A percentile compares a stretch with the other conserved stretches of the same genome.
These are phyloP conservation scores for Caenorhabditis auriculariae DNA, from an alignment of 2,888 invertebrate species.

Conservation along the genomic window DNA sequence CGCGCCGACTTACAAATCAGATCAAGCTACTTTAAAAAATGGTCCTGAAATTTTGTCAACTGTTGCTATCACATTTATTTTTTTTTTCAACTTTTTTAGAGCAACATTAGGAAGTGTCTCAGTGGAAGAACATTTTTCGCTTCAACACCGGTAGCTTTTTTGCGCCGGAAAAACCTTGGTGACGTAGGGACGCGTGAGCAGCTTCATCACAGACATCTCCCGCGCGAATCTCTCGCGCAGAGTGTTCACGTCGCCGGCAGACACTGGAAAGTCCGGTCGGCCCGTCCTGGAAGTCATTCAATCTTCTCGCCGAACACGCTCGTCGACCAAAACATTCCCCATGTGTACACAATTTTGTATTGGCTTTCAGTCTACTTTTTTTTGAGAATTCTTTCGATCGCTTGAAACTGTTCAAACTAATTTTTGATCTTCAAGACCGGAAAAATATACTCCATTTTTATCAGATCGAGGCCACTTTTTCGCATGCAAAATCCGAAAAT, in stretches of 20 bases:
- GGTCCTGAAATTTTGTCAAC: too few relatives aligned
- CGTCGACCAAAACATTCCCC: background rate
- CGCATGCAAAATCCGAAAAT: too few relatives aligned
- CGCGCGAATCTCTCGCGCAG: constrained; percentile 46
- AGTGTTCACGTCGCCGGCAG: constrained; percentile 31
- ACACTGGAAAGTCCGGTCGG: constrained; percentile 48
- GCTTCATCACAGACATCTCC: constrained; percentile 58
- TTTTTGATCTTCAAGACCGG: too few relatives aligned
- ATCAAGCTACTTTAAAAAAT: too few relatives aligned
- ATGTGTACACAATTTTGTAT: too few relatives aligned
- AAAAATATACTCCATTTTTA: too few relatives aligned
- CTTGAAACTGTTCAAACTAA: background rate
- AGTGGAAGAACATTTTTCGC: background rate
- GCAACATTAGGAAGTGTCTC: background rate
- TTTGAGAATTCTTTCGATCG: background rate
- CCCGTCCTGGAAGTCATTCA: constrained; percentile 51
- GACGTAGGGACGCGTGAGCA: constrained; percentile 55
- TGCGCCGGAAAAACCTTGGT: constrained; percentile 43
- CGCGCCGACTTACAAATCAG: too few relatives aligned
- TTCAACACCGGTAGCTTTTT: background rate
- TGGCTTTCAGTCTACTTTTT: background rate
- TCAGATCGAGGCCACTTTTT: background rate
- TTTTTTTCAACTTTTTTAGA: background rate
- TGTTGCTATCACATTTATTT: background rate
- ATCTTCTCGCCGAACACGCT: background rate